Evolutionary conservation across 2,113 vertebrate species (phyloP).

Genomic region (Podarcis cretensis): DNA sequence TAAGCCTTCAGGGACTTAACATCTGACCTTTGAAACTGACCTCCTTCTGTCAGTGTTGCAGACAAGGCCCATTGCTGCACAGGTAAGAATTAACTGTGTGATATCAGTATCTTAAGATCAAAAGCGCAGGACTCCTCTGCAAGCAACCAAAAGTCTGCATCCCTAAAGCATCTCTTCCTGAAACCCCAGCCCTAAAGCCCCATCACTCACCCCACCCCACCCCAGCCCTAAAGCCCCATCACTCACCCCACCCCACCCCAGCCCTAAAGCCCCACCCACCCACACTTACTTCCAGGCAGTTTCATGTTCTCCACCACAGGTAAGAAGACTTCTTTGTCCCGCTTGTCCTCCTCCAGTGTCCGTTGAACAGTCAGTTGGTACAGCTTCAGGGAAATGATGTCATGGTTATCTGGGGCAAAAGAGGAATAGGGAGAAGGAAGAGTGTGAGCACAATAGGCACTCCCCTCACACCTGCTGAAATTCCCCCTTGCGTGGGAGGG

Average conservation of each 20-base stretch:
- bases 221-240: neutral
- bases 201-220: no score
- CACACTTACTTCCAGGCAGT: slow-evolving; percentile 77
- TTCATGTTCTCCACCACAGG: slow-evolving; percentile 93
- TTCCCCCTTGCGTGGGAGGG: neutral
- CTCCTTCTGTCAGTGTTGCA: neutral
- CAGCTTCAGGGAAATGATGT: slow-evolving; percentile 92
- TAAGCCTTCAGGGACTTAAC: no score
- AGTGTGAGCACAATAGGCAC: neutral
- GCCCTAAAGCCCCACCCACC: neutral
- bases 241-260: no score
- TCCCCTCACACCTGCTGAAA: neutral
- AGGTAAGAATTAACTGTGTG: neutral
- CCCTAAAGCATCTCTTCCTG: no score
- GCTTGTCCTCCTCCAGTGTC: slow-evolving; percentile 84
- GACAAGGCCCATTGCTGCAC: neutral
- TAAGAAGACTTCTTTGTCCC: slow-evolving; percentile 85
- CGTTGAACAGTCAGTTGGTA: slow-evolving; percentile 92
- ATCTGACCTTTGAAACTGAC: neutral
- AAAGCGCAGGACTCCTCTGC: no score
- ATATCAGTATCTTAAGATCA: neutral
- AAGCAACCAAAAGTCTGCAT: neutral
- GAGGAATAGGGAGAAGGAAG: accelerated
- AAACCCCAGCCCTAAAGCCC: neutral
- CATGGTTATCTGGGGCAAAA: slow-evolving; percentile 88